Percentiles rank a stretch among this genome's conserved stretches.
phyloP scores from a whole-genome alignment of 1,140 invertebrate genomes.

The Saccostrea cuccullata region DNA sequence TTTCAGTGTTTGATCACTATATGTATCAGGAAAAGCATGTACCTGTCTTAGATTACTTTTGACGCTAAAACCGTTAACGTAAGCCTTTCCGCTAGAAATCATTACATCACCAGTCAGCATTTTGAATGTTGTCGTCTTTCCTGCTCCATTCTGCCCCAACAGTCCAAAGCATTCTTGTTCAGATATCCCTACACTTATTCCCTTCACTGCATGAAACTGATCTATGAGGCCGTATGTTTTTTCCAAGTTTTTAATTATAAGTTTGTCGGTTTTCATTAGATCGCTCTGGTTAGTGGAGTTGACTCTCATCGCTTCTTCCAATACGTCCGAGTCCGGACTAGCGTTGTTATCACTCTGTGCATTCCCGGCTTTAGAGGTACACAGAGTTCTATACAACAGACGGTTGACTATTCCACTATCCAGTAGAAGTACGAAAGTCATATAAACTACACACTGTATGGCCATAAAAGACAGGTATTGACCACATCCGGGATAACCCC shows the following conservation, averaged over 20 bases:
- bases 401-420: not conserved
- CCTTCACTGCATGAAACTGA: not conserved
- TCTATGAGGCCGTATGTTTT: constrained; percentile 8
- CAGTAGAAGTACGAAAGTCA: not conserved
- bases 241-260: not conserved
- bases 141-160: constrained; percentile 90
- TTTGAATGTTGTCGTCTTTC: constrained; percentile 93
- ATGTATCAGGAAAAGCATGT: not conserved
- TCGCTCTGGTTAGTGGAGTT: not conserved
- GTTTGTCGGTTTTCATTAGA: not conserved
- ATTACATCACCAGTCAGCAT: constrained; percentile 86
- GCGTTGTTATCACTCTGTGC: not conserved
- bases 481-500: not conserved
- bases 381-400: not conserved
- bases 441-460: not conserved
- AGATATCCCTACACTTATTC: constrained; percentile 25
- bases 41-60: constrained; percentile 17
- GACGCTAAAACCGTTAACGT: constrained; percentile 77
- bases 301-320: not conserved
- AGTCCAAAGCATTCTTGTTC: constrained; percentile 87
- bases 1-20: not conserved
- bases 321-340: not conserved
- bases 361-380: not conserved
- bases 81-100: constrained; percentile 83
- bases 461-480: not conserved